Base-by-base conservation (phyloP, 2,797 vertebrate genomes). In the Enoplosus armatus region DNA sequence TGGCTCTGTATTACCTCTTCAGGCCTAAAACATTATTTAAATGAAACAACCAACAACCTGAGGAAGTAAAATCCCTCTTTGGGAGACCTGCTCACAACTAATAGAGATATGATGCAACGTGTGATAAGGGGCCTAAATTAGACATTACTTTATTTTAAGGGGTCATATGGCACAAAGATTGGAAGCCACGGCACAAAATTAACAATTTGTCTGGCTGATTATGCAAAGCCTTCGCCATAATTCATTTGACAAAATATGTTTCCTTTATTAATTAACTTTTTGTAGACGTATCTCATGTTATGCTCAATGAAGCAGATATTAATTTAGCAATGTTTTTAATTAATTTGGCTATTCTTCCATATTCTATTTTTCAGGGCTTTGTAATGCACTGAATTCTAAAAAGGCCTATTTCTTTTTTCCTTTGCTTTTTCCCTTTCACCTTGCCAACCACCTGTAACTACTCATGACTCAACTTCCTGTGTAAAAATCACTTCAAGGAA, bases 361-460 rank as follows among this genome's bases (percentile, higher is more conserved):
- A n/a, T 24, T 3, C 11, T 22, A 26, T 70, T 72, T 77, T 35
- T 3, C 6, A 51, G 10, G 15, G 12, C 58, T 70, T 43, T 45
- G 51, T 50, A 15, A 56, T 66, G 35, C 35, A 58, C 18, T 20
- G 0, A 26, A 50, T 50, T 39, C 9, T 58, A 24, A 27, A 33
- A 48, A 22, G 4, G 16, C 26, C 15, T 14, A 14, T 24, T n/a
- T n/a, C n/a, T n/a, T n/a, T n/a, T n/a, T n/a, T n/a, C n/a, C n/a
- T n/a, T n/a, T n/a, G n/a, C n/a, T n/a, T n/a, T n/a, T n/a, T n/a
- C n/a, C 33, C 22, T 58, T 62, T 69, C n/a, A 65, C 35, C 43
- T 56, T 64, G 51, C 43, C 12, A 70, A 64, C 72, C 29, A 74
- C 18, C 24, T 65, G 8, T 27, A 31, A 65, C 9, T 37, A 29